phyloP scores from a whole-genome alignment of 1,140 invertebrate species.

The Drosophila chauvacae region DNA sequence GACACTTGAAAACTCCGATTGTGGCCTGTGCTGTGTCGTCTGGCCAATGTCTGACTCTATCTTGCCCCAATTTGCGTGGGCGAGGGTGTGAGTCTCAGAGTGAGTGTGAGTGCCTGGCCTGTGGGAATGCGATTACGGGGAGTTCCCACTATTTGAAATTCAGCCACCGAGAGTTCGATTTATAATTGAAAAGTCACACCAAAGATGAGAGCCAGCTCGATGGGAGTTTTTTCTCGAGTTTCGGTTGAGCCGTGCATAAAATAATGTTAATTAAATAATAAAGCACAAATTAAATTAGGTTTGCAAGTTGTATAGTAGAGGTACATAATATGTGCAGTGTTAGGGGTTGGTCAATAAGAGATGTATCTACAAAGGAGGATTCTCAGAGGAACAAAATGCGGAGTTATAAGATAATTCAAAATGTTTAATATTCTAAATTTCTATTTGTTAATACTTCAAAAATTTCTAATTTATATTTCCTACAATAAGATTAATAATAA shows the following conservation, averaged over 20 bases:
- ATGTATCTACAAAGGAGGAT: background rate
- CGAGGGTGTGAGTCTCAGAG: conserved; percentile 6
- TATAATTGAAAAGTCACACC: conserved; percentile 41
- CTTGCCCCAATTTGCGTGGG: conserved; percentile 26
- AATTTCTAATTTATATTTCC: background rate
- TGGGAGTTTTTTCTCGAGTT: background rate
- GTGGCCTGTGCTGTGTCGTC: conserved; percentile 20
- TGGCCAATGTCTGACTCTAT: conserved; percentile 42
- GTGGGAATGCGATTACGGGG: conserved; percentile 43
- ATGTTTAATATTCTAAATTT: background rate
- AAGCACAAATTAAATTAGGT: conserved; percentile 3
- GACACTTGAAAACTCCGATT: conserved; percentile 42
- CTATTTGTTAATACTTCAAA: background rate
- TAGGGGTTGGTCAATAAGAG: background rate
- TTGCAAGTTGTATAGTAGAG: too few relatives aligned
- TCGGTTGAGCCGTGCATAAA: background rate
- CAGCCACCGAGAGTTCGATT: conserved; percentile 30
- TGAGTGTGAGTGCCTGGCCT: conserved; percentile 6
- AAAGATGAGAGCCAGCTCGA: background rate
- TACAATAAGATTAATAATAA: background rate
- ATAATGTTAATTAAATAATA: conserved; percentile 23
- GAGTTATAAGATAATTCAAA: background rate
- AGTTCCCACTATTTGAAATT: conserved; percentile 43
- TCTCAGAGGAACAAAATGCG: too few relatives aligned
- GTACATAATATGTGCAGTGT: too few relatives aligned